A percentile compares a stretch with the other conserved stretches of the same genome.
These are phyloP conservation scores for Crotalus horridus DNA, from an alignment of 2,113 vertebrate genomes.

Conservation along the genomic window DNA sequence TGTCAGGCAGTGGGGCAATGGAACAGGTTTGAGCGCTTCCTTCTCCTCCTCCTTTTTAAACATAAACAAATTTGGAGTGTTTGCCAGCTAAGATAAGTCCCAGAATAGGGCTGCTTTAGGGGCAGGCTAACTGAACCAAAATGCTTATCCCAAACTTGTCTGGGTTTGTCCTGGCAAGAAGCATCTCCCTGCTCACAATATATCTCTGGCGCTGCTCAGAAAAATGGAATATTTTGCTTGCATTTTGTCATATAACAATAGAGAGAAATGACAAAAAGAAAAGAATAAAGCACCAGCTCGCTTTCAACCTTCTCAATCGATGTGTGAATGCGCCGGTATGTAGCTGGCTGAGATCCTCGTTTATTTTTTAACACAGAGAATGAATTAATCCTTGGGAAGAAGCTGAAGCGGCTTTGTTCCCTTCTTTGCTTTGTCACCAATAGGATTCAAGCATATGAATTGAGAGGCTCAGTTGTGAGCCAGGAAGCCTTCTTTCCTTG, in stretches of 20 bases:
- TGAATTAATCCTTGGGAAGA: conserved; percentile 15
- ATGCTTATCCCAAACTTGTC: too few species aligned
- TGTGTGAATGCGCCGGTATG: not conserved
- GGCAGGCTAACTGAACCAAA: not conserved
- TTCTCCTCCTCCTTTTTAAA: conserved; percentile 15
- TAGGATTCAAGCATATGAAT: conserved; percentile 46
- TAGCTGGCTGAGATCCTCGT: not conserved
- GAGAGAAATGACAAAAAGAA: not conserved
- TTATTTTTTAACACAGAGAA: conserved; percentile 32
- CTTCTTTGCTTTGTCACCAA: conserved; percentile 41
- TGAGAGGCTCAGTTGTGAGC: conserved; percentile 26
- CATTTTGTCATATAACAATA: not conserved
- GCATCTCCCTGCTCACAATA: not conserved
- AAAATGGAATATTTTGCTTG: not conserved
- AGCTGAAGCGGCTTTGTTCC: not conserved
- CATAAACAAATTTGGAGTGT: not conserved
- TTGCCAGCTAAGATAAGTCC: not conserved
- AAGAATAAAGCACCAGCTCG: not conserved
- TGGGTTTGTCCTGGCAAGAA: not conserved
- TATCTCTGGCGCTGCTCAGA: not conserved
- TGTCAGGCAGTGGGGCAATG: conserved; percentile 45
- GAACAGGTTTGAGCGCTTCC: not conserved
- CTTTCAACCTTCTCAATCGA: not conserved
- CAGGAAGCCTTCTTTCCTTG: conserved; percentile 21
- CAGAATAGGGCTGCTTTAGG: not conserved